Base-by-base conservation (phyloP, 2,888 invertebrate species). In the Carcina quercana region DNA sequence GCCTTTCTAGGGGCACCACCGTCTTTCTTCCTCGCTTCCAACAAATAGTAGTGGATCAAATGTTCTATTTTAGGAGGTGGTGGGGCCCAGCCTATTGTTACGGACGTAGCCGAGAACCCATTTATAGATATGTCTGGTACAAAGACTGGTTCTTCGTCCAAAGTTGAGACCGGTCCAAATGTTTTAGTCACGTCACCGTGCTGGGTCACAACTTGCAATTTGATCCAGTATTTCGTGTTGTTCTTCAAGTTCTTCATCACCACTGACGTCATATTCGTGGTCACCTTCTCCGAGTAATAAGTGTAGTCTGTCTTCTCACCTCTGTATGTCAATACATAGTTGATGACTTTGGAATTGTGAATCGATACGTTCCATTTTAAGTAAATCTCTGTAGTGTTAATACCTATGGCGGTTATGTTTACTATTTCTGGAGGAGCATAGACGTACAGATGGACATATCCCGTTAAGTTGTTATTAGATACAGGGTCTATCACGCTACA, bases 351-450 rank as follows among this genome's bases (percentile, higher is more conserved):
- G 30, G 89, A 88, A 57, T 95, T 94, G 39, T 92, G 92, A 38
- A 90, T 87, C 37, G 89, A 88, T 0, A 93, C 86, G 0, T 93
- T 94, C 94, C 95, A 95, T 59, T 94, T 94, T 1, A 95, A 62
- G 64, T 88, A 95, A 25, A 95, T 87, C 61, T 90, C 89, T 5
- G 87, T 86, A 1, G 89, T 88, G 30, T 91, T 93, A 11, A 95
- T 91, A 0, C 92, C 88, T 61, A 91, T 91, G 0, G 91, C 88
- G 36, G 87, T 88, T 50, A 91, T 90, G 41, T 94, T 88, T 28
- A 76, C 86, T 1, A 94, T 86, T 59, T 88, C 87, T 0, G 95
- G 94, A 35, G 86, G 86, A 45, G 91, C 91, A 45, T 89, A 82
- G 0, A 94, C 90, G 21, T 87, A 72, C 0, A 92, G 58, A 17